Conservation (phyloP, 2,797 vertebrate species). For the Clarias laeviceps region DNA sequence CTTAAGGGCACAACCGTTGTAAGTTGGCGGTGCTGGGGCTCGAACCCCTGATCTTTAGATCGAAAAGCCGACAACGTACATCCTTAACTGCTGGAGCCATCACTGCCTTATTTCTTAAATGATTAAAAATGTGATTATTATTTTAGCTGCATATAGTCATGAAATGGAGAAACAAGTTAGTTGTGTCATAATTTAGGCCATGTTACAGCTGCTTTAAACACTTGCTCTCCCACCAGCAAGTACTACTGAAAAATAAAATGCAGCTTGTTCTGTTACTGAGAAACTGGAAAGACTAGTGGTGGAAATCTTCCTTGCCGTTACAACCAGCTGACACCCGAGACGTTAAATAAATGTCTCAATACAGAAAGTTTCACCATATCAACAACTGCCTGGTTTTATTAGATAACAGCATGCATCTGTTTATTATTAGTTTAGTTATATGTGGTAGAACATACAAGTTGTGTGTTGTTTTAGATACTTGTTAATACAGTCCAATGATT, state of each 20-base stretch:
- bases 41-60: no score
- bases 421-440: not conserved
- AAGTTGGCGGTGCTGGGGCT: no score
- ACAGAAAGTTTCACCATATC: not conserved
- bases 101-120: not conserved
- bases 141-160: not conserved
- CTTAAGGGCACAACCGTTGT: no score
- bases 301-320: not conserved
- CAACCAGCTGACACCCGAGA: not conserved
- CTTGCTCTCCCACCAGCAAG: not conserved
- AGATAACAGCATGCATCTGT: not conserved
- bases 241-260: constrained; percentile 2
- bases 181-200: not conserved
- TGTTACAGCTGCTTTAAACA: not conserved
- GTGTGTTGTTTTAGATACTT: not conserved
- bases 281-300: not conserved
- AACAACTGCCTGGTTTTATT: not conserved
- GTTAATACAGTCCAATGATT: not conserved
- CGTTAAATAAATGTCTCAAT: not conserved
- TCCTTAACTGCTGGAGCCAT: no score
- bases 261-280: not conserved
- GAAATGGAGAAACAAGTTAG: not conserved
- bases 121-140: not conserved
- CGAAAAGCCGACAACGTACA: no score
- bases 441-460: not conserved